Conservation (phyloP, 2,797 vertebrate genomes). For the Hypotaenidia okinawae region DNA sequence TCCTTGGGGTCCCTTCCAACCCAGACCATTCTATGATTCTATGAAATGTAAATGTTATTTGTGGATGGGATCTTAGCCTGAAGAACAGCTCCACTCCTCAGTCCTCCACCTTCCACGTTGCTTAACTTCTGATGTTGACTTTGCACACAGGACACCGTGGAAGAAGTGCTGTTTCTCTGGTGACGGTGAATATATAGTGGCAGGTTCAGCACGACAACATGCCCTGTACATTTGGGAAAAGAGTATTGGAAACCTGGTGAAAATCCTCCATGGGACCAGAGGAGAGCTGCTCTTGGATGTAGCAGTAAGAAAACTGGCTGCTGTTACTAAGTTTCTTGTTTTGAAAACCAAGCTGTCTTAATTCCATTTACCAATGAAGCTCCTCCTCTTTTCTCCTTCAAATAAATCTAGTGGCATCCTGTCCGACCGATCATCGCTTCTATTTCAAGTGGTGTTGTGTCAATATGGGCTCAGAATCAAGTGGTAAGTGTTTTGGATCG, state of each 20-base stretch:
- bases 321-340: not conserved
- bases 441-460: slow-evolving; percentile 97
- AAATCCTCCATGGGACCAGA: slow-evolving; percentile 94
- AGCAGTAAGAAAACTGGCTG: slow-evolving; percentile 82
- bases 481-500: slow-evolving; percentile 82
- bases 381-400: not conserved
- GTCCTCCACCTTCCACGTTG: not conserved
- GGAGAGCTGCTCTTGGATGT: slow-evolving; percentile 96
- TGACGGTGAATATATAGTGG: slow-evolving; percentile 96
- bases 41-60: not conserved
- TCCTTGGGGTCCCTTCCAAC: too few relatives aligned
- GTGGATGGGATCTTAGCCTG: not conserved
- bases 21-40: too few relatives aligned
- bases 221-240: slow-evolving; percentile 99
- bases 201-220: slow-evolving; percentile 94
- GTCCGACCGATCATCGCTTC: slow-evolving; percentile 97
- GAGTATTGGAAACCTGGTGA: slow-evolving; percentile 97
- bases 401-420: slow-evolving; percentile 90
- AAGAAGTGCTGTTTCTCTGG: slow-evolving; percentile 98
- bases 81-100: not conserved
- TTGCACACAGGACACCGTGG: slow-evolving; percentile 86
- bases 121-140: not conserved
- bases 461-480: slow-evolving; percentile 99
- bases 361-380: not conserved
- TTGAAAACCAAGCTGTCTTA: not conserved